Base-by-base conservation (phyloP, 2,113 vertebrate genomes). In the Proterorhinus semilunaris region DNA sequence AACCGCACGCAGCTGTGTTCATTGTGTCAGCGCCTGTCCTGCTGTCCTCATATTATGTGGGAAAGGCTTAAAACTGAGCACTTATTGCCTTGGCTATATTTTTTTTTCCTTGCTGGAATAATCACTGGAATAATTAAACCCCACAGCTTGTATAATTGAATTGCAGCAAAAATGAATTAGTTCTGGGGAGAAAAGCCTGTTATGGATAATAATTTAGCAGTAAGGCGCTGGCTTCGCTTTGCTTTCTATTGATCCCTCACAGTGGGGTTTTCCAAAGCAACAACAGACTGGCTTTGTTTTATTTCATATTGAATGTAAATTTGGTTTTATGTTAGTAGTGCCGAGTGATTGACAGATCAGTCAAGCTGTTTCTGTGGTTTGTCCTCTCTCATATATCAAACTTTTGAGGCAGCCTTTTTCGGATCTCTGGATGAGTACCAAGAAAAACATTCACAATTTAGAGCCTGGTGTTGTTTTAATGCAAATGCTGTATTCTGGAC, bases 381-480 rank as follows among this genome's bases (percentile, higher is more conserved):
- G 86, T 85, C 57, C 74, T 78, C 70, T 79, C 75, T 65, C 57
- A 68, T 78, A 72, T 85, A 83, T 83, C 83, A 88, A 74, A 87
- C 79, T 75, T 69, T 69, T 80, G 83, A 12, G 55, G 80, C 86
- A 83, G 79, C 75, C 73, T 65, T 59, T 59, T 65, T 81, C 78
- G 84, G 82, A 85, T 88, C 72, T 68, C 75, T 80, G 76, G 87
- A 90, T 85, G 84, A 82, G 83, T 71, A 86, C 87, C 75, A 88
- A 83, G 47, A 62, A 82, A 68, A 79, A 81, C 84, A 85, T 85
- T 83, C 86, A 86, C 80, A 83, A 71, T 71, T 58, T 58, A 76
- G 82, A 59, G 49, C 73, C 58, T 78, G 67, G 53, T 81, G 79
- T 68, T 81, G 82, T 88, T 85, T 87, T 84, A 80, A 89, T 89